Evolutionary conservation across 2,113 vertebrate genomes (phyloP).

Genomic region (Rhea pennata): DNA sequence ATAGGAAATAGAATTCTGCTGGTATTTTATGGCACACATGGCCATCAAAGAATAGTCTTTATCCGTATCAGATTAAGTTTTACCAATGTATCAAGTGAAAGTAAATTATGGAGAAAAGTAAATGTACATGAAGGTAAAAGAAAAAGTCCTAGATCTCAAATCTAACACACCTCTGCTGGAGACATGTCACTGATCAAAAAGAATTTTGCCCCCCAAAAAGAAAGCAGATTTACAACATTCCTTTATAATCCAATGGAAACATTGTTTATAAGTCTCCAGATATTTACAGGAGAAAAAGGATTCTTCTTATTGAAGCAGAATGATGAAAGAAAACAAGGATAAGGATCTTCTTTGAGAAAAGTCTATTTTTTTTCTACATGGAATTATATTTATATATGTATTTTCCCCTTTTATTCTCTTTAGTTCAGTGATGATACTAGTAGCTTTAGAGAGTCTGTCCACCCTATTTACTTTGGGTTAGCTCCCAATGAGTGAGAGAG

Average conservation of each 20-base stretch:
- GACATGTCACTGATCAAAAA: neutral
- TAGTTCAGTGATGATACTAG: neutral
- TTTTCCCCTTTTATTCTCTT: neutral
- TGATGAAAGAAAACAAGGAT: neutral
- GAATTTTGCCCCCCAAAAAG: neutral
- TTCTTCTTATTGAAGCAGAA: neutral
- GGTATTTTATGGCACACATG: slow-evolving; percentile 7
- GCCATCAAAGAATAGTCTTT: slow-evolving; percentile 42
- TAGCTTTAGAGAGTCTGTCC: neutral
- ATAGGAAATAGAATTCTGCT: slow-evolving; percentile 58
- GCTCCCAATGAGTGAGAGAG: neutral
- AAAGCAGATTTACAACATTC: neutral
- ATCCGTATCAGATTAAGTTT: slow-evolving; percentile 55
- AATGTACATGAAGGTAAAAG: neutral
- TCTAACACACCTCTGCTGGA: neutral
- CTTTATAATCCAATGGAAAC: neutral
- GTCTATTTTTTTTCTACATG: neutral
- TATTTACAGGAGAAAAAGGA: neutral
- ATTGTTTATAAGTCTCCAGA: neutral
- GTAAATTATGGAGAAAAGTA: slow-evolving; percentile 36
- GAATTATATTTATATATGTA: neutral
- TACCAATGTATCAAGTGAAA: slow-evolving; percentile 15
- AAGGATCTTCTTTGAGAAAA: neutral
- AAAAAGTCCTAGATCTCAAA: slow-evolving; percentile 16
- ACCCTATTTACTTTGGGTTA: neutral